Conservation (phyloP, 2,888 invertebrate species). For the Rugalucina vietnamica region DNA sequence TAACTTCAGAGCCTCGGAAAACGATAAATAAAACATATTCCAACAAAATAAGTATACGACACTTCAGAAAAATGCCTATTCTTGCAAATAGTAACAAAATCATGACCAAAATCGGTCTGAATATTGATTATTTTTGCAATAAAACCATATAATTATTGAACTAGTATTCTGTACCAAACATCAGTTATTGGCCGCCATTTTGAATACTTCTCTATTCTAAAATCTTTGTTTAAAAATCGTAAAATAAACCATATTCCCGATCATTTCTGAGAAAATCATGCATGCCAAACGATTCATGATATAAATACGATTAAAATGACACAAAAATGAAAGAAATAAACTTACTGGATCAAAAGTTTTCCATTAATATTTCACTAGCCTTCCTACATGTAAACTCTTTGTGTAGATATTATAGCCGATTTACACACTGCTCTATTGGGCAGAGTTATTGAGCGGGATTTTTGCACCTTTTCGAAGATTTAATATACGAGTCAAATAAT, state of each 20-base stretch:
- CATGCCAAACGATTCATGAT: not conserved
- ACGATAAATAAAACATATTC: not conserved
- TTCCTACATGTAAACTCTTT: not conserved
- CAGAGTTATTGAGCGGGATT: conserved; percentile 7
- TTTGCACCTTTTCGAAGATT: not conserved
- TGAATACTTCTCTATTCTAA: conserved; percentile 45
- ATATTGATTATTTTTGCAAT: not conserved
- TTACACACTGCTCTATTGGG: conserved; percentile 4
- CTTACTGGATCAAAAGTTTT: not conserved
- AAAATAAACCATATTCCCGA: conserved; percentile 34
- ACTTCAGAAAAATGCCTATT: not conserved
- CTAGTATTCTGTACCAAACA: not conserved
- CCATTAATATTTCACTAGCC: not conserved
- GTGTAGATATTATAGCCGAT: not conserved
- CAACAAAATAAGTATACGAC: not conserved
- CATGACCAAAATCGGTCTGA: not conserved
- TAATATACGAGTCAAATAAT: too few species aligned
- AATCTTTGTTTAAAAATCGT: conserved; percentile 18
- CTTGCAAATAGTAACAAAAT: not conserved
- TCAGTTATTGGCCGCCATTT: conserved; percentile 56
- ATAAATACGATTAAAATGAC: conserved; percentile 14
- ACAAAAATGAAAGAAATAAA: not conserved
- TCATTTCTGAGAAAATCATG: not conserved
- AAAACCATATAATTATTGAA: not conserved
- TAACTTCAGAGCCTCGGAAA: not conserved